Base-by-base conservation (phyloP, 92 coral and sea anemone genomes). In the Epizoanthus stellaris region DNA sequence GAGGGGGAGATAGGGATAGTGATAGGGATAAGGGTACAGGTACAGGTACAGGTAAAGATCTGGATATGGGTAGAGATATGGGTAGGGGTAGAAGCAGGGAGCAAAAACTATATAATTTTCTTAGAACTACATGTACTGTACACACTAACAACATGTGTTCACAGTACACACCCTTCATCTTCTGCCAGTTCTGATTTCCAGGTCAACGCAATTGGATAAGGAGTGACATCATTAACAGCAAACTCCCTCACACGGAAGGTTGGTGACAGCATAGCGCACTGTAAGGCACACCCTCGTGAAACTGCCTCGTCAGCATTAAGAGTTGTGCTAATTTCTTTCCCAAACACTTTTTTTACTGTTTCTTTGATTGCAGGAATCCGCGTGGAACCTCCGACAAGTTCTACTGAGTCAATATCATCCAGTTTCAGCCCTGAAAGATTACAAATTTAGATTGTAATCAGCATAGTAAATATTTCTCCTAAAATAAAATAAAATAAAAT, bases 251-350 rank as follows among this genome's bases (percentile, higher is more conserved):
- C 98, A 80, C 98, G 93, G 91, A 96, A 96, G 20, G 98, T 94
- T 3, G 98, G 98, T 42, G 98, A 96, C 42, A 94, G 83, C 98
- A 96, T 96, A 10, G 98, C 98, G 80, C 98, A 94, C 89, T 97
- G 99, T 84, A 97, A 73, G 11, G 99, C 98, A 93, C 99, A 97
- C 7, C 99, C 99, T 82, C 99, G 93, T 40, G 99, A 88, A 4
- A 94, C 98, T 67, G 99, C 99, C 69, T 97, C 99, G 72, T 97
- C 99, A 39, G 98, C 94, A 86, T 97, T 97, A 75, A 97, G 88
- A 5, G 99, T 97, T 61, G 98, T 94, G 71, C 94, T 92, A 62
- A 93, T 80, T 67, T 97, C 99, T 81, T 93, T 93, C 16, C 88
- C 92, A 85, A 92, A 97, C 34, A 91, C 82, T 58, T 75, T 88